Conservation (phyloP, 2,113 vertebrate species). For the Heteronetta atricapilla region DNA sequence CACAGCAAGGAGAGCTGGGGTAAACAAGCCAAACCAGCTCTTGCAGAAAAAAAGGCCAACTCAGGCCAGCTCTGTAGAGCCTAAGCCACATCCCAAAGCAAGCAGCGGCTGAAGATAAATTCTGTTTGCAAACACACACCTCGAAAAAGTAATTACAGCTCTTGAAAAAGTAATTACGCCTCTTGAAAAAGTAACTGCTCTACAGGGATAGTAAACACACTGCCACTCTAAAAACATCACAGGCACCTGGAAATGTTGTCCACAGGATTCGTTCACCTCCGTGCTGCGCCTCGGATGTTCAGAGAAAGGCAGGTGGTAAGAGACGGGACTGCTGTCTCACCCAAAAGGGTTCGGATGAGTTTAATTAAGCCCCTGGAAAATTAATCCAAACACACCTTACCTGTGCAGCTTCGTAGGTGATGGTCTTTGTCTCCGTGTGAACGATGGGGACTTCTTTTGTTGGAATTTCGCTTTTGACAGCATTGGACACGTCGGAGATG, state of each 20-base stretch:
- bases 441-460: constrained; percentile 92
- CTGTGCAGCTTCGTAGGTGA: constrained; percentile 96
- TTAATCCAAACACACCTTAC: constrained; percentile 68
- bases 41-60: neutral
- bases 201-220: neutral
- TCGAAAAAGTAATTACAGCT: neutral
- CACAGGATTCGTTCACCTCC: neutral
- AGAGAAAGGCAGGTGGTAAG: neutral
- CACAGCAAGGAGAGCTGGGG: neutral
- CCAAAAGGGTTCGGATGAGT: neutral
- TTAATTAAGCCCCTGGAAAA: neutral
- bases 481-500: constrained; percentile 89
- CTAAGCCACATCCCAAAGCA: neutral
- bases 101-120: neutral
- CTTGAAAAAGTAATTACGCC: neutral
- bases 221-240: neutral
- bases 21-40: neutral
- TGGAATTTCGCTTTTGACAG: constrained; percentile 84
- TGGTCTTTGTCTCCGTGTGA: constrained; percentile 97
- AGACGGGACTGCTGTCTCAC: neutral
- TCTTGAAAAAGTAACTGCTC: neutral
- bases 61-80: neutral
- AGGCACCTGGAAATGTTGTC: neutral
- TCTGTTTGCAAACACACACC: neutral
- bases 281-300: neutral